Percentiles rank a stretch among this genome's conserved stretches.
Evolutionary conservation across 2,113 vertebrate genomes (phyloP).

Genomic region (Dipodomys spectabilis): DNA sequence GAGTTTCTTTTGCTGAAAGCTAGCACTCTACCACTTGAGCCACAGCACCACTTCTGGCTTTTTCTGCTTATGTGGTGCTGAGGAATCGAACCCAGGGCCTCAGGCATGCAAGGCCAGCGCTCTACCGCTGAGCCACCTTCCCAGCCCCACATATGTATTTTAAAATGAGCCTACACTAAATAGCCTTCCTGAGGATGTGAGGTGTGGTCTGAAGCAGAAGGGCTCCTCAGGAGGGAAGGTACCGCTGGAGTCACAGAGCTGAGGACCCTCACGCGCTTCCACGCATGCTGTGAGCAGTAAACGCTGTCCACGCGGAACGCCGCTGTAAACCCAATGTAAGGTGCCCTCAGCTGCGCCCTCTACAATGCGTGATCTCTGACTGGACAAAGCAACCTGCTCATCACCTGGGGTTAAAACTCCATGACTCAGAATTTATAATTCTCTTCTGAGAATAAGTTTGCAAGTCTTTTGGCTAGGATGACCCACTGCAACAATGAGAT

Average conservation of each 20-base stretch:
- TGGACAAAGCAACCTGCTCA: slow-evolving; percentile 51
- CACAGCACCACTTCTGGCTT: no score
- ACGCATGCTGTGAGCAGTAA: no score
- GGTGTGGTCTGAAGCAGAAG: not conserved
- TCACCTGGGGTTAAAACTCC: slow-evolving; percentile 66
- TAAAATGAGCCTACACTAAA: slow-evolving; percentile 52
- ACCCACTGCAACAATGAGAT: no score
- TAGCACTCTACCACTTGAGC: no score
- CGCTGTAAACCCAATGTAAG: not conserved
- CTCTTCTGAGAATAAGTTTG: slow-evolving; percentile 34
- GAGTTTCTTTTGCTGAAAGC: no score
- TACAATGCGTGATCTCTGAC: slow-evolving; percentile 34
- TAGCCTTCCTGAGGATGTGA: not conserved
- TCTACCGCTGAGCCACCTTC: no score
- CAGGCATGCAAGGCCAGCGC: no score
- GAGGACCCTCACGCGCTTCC: no score
- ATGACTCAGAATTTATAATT: slow-evolving; percentile 51
- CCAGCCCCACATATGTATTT: not conserved
- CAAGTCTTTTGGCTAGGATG: slow-evolving; percentile 5
- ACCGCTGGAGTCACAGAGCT: no score
- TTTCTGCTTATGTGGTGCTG: no score
- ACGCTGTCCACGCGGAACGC: no score
- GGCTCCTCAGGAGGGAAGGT: slow-evolving; percentile 28
- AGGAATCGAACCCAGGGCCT: no score
- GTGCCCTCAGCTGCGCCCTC: slow-evolving; percentile 54